Evolutionary conservation across 2,888 invertebrate species (phyloP), one percentile per base, ranked within the genome.

Genomic region (Drosophila lacicola): DNA sequence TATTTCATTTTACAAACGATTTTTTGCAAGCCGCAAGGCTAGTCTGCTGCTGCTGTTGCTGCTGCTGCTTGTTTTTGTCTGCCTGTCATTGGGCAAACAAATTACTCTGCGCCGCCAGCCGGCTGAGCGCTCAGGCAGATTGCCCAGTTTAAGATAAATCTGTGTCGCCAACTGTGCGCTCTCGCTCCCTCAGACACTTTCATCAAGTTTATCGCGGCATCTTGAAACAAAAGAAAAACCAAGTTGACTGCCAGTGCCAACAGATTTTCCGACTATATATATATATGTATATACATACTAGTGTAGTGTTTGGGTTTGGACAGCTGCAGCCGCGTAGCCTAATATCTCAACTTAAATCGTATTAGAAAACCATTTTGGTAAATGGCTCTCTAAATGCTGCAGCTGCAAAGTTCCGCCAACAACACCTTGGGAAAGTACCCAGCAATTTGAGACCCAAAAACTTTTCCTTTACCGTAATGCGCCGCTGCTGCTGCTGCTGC

Each of bases 61-160:
- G 2, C 6, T n/a, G 37, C 3, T 37, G 37, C 19, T 50, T 37
- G 36, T 11, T 50, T 50, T 50, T 64, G 79, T 54, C 69, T 49
- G 67, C 44, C 70, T 75, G 83, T 76, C 86, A 75, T 58, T 74
- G 71, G 85, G 70, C 70, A 70, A 85, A 81, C 79, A 86, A 83
- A 86, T 84, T 83, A 79, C 74, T 74, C 68, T 71, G 55, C 36
- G 69, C 55, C 11, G 56, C n/a, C 54, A 51, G 60, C 39, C 80
- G 55, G 13, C 36, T 25, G 58, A 60, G 46, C 62, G 69, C 53
- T 69, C 79, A 56, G 86, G 86, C 86, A 86, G 86, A 85, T 86
- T 83, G 86, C 86, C 88, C 86, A 88, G 74, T 85, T 74, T 71
- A 62, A 70, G 86, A 86, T 86, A 88, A 88, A 81, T 76, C 62